Evolutionary conservation across 2,888 invertebrate genomes (phyloP).

Genomic region (Caradrina clavipalpis): DNA sequence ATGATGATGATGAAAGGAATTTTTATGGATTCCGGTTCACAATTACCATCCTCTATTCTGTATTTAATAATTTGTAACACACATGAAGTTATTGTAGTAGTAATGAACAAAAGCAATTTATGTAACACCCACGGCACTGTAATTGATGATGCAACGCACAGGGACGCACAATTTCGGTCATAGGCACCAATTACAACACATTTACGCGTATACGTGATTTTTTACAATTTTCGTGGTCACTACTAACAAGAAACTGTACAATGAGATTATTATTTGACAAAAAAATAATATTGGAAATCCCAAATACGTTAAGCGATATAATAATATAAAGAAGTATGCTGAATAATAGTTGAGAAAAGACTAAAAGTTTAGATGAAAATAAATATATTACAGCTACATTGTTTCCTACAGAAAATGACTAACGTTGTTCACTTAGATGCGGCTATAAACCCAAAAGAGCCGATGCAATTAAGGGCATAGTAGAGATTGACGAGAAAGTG

Average conservation of each 20-base stretch:
- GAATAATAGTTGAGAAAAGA: slow-evolving; percentile 25
- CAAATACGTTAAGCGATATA: slow-evolving; percentile 2
- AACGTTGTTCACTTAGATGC: slow-evolving; percentile 28
- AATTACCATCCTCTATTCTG: not conserved
- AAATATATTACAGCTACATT: slow-evolving; percentile 7
- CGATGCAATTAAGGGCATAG: slow-evolving; percentile 57
- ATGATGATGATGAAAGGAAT: too few relatives aligned
- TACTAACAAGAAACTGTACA: not conserved
- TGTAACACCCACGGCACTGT: slow-evolving; percentile 36
- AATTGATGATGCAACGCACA: slow-evolving; percentile 54
- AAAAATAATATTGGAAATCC: not conserved
- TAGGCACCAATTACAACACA: slow-evolving; percentile 47
- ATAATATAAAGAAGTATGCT: slow-evolving; percentile 4
- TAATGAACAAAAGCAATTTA: slow-evolving; percentile 48
- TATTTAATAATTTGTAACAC: slow-evolving; percentile 22
- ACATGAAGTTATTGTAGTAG: slow-evolving; percentile 30
- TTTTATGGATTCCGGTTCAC: not conserved
- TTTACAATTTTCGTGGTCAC: slow-evolving; percentile 38
- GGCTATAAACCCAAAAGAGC: slow-evolving; percentile 40
- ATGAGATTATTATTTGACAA: not conserved
- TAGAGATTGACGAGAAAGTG: slow-evolving; percentile 57
- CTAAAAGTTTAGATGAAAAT: slow-evolving; percentile 18
- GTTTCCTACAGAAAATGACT: slow-evolving; percentile 33
- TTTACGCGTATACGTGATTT: slow-evolving; percentile 37
- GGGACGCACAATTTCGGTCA: slow-evolving; percentile 46